phyloP scores from a whole-genome alignment of 2,888 invertebrate species.

The Lasioglossum malachurum region DNA sequence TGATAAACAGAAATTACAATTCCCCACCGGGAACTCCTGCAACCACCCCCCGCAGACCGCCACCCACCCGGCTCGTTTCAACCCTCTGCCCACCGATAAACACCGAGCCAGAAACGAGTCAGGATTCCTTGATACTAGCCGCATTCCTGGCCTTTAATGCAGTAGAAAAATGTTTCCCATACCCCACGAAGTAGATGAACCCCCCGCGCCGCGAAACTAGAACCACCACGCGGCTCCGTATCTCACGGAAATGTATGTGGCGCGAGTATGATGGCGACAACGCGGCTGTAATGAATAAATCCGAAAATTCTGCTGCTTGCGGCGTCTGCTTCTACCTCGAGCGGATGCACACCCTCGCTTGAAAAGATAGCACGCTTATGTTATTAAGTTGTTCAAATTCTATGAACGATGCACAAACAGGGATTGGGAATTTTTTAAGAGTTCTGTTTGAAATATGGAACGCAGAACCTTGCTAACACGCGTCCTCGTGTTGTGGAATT shows the following conservation, averaged over 20 bases:
- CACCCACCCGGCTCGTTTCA: no score
- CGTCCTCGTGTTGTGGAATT: no score
- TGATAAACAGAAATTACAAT: slow-evolving; percentile 53
- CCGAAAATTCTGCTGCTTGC: slow-evolving; percentile 53
- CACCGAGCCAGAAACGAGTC: slow-evolving; percentile 18
- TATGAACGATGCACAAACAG: neutral
- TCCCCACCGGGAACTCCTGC: slow-evolving; percentile 4
- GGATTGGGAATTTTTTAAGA: no score
- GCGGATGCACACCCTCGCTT: neutral
- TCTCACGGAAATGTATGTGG: slow-evolving; percentile 68
- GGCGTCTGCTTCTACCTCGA: neutral
- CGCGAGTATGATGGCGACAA: slow-evolving; percentile 62
- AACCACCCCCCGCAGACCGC: neutral
- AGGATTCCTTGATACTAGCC: slow-evolving; percentile 43
- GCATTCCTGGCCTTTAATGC: slow-evolving; percentile 69
- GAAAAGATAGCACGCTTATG: neutral
- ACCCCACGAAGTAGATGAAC: slow-evolving; percentile 48
- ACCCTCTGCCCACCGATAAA: slow-evolving; percentile 34
- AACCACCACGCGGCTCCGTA: slow-evolving; percentile 50
- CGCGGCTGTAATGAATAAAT: slow-evolving; percentile 70
- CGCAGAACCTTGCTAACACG: no score
- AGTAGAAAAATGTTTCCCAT: slow-evolving; percentile 69
- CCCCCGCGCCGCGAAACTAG: slow-evolving; percentile 1
- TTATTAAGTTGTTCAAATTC: neutral
- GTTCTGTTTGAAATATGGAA: no score